Base-by-base conservation (phyloP, 53 echinoderm and acorn worm genomes). In the Temnopleurus reevesii region DNA sequence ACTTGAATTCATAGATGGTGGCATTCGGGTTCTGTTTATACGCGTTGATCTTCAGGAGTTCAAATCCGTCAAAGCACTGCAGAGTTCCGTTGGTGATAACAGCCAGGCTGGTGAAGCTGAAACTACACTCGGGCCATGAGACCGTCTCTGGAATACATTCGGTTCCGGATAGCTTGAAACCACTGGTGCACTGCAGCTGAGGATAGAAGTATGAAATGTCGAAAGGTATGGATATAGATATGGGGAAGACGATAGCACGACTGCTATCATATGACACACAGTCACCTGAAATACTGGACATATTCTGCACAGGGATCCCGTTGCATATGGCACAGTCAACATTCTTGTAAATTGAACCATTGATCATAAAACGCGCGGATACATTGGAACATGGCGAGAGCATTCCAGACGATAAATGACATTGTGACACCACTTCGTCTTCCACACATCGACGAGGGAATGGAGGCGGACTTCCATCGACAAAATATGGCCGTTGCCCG, bases 51-150 rank as follows among this genome's bases (percentile, higher is more conserved):
- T 63, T 63, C 33, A 63, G 17, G 33, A 63, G 8, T 17, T 63
- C 63, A 34, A 77, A 45, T 8, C 77, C 77, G 25, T 77, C 44
- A 12, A 77, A 77, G 25, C 77, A 77, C 46, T 77, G 77, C 46
- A 77, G 45, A 23, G 77, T 43, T n/a, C 77, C 77, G 46, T 77
- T 46, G 8, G 77, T 45, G 27, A 45, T 45, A 10, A 24, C 45
- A 23, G 19, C 77, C 1, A 77, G 29, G 44, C 3, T 12, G 25
- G 44, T 26, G 2, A 24, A 4, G 18, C 46, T 45, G 26, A 19
- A 43, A 19, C 12, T 43, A 45, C 77, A 77, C 38, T 43, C 77
- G 8, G 77, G 77, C 77, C 77, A 77, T 15, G 45, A 45, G 6
- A 4, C 24, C 12, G 12, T 33, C 24, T 77, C 77, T 45, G 77